Conservation (phyloP, 1,140 invertebrate genomes). For the Andricus grossulariae region DNA sequence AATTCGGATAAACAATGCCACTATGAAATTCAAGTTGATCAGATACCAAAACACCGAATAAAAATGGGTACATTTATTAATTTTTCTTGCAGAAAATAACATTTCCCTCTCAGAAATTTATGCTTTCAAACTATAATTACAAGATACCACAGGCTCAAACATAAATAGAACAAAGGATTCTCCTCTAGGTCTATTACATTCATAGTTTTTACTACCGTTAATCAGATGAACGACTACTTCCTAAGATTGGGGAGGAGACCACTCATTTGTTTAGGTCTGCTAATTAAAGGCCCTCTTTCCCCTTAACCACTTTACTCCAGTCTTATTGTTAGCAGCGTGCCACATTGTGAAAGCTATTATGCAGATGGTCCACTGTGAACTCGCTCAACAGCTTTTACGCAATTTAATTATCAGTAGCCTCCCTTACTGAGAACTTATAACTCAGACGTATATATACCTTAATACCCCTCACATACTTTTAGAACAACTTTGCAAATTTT, state of each 20-base stretch:
- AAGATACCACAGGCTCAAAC: too few relatives aligned
- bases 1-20: too few relatives aligned
- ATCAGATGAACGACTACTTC: conserved; percentile 38
- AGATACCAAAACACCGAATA: too few relatives aligned
- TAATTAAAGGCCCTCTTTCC: conserved; percentile 59
- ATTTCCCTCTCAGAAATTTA: too few relatives aligned
- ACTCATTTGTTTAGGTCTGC: conserved; percentile 53
- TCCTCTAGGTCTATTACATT: background rate
- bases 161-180: too few relatives aligned
- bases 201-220: conserved; percentile 26
- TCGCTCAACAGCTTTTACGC: conserved; percentile 51
- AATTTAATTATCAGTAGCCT: conserved; percentile 54
- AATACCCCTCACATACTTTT: too few relatives aligned
- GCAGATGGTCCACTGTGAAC: conserved; percentile 47
- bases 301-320: background rate
- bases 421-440: background rate
- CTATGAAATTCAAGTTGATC: too few relatives aligned
- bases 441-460: background rate
- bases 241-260: conserved; percentile 33
- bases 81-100: too few relatives aligned
- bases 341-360: conserved; percentile 60
- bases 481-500: too few relatives aligned
- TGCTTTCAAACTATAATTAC: too few relatives aligned
- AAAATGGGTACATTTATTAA: too few relatives aligned
- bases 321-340: conserved; percentile 2